Evolutionary conservation across 2,888 invertebrate genomes (phyloP), one percentile per base, ranked within the genome.

Genomic region (Lucinisca nassula): DNA sequence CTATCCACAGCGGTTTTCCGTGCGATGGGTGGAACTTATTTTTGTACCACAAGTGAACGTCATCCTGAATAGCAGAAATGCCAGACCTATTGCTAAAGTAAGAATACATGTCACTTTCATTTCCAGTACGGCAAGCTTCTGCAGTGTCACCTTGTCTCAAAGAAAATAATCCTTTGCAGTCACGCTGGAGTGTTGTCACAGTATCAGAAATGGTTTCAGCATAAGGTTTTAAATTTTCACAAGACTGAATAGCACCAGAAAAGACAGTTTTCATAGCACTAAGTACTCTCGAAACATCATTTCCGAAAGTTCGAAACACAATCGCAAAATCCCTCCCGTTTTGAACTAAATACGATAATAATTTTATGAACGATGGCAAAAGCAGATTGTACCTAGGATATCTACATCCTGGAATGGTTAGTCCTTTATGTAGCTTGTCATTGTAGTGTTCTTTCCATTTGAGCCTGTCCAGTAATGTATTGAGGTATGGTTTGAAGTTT

Each of bases 1-100:
- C 76, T 30, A 90, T 80, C 90, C 88, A 90, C 8, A 90, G 6
- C 0, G 90, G 90, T 81, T 90, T 90, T 4, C 90, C 90, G n/a
- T 79, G 70, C 1, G 37, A 51, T 21, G 90, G 86, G 32, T 90
- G 78, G 76, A 86, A 90, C 37, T 83, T 70, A 55, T 87, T 80
- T 10, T 80, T 40, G n/a, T 78, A 79, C 90, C 90, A 90, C 30
- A 70, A 32, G 32, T 70, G 27, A 17, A 84, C 77, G 58, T 90
- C 82, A 72, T 90, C 90, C 17, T 77, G 61, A 40, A 90, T 81
- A 1, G 86, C 90, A 30, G 32, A 55, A 49, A 88, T 83, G 8
- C 90, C 90, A 4, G 78, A 45, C 51, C 35, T 14, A 40, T 79
- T 74, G 35, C 86, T 72, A 32, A 90, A 58, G n/a, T 73, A 76